Evolutionary conservation across 2,113 vertebrate genomes (phyloP).

Genomic region (Pipra filicauda): DNA sequence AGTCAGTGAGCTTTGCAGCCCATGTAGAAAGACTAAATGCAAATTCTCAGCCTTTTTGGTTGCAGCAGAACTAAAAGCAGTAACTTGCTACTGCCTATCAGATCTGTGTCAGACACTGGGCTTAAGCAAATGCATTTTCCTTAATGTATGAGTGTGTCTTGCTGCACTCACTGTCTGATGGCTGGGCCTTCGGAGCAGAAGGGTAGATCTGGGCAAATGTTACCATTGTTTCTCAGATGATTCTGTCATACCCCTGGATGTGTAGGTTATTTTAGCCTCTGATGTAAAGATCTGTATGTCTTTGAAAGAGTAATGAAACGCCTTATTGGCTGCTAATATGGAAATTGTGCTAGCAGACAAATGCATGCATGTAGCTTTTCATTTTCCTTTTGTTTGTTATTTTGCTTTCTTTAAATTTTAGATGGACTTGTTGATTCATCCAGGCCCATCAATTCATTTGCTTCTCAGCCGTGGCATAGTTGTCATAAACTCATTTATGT

Average conservation of each 20-base stretch:
- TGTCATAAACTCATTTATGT: constrained; percentile 87
- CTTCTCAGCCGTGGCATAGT: constrained; percentile 80
- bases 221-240: background rate
- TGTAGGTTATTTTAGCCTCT: background rate
- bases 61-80: background rate
- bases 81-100: background rate
- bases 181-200: background rate
- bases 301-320: background rate
- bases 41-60: background rate
- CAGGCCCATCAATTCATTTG: constrained; percentile 74
- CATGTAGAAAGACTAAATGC: background rate
- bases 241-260: background rate
- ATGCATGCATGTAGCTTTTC: constrained; percentile 3
- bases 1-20: background rate
- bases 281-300: background rate
- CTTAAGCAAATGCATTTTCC: background rate
- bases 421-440: constrained; percentile 76
- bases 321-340: background rate
- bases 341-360: background rate
- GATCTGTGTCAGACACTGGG: background rate
- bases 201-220: background rate
- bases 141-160: background rate
- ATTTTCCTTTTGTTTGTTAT: constrained; percentile 17
- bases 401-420: constrained; percentile 72
- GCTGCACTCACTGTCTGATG: background rate